phyloP scores from a whole-genome alignment of 2,888 invertebrate genomes.

The Crocallis elinguaria region DNA sequence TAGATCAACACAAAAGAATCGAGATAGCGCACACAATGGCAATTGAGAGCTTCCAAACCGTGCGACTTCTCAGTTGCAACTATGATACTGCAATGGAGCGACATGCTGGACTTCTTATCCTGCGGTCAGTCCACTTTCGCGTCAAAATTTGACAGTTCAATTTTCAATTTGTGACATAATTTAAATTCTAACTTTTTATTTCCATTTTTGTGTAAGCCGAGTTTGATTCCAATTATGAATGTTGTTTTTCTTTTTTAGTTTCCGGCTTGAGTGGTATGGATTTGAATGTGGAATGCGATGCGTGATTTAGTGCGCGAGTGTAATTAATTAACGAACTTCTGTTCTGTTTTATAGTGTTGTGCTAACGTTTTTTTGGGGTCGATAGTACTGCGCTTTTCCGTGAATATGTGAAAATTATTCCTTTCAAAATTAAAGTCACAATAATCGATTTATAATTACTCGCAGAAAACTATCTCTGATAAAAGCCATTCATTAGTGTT shows the following conservation, averaged over 20 bases:
- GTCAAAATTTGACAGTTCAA: neutral
- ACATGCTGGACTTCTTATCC: slow-evolving; percentile 77
- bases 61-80: slow-evolving; percentile 72
- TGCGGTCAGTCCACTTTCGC: slow-evolving; percentile 70
- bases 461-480: too few relatives aligned
- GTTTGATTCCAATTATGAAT: slow-evolving; percentile 1
- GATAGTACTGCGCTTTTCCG: too few relatives aligned
- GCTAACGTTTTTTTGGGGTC: too few relatives aligned
- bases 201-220: neutral
- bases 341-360: too few relatives aligned
- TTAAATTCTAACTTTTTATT: neutral
- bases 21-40: slow-evolving; percentile 67
- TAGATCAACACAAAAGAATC: slow-evolving; percentile 47
- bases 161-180: neutral
- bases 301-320: slow-evolving; percentile 13
- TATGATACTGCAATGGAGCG: slow-evolving; percentile 80
- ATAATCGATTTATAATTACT: too few relatives aligned
- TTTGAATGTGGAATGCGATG: slow-evolving; percentile 13
- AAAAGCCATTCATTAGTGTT: too few relatives aligned
- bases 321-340: slow-evolving; percentile 16
- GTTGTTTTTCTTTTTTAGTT: neutral
- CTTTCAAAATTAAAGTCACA: too few relatives aligned
- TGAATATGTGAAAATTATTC: too few relatives aligned
- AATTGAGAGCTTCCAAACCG: slow-evolving; percentile 55
- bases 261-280: slow-evolving; percentile 4